These are phyloP conservation scores for Hucho hucho DNA, from an alignment of 2,113 vertebrate species.

Conservation along the genomic window DNA sequence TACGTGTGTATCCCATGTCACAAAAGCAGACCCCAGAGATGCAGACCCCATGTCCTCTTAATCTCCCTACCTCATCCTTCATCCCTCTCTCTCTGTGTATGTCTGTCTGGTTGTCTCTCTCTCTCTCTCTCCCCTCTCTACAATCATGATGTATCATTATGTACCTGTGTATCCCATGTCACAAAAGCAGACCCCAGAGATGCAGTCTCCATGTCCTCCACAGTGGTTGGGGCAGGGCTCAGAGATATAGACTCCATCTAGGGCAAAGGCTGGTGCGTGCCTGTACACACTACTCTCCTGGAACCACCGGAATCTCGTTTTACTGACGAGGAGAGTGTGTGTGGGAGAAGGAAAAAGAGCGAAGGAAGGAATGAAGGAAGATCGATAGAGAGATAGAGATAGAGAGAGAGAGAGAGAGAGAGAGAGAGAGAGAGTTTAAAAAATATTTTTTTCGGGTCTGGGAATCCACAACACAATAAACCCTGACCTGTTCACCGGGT, in stretches of 20 bases:
- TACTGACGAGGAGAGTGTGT: constrained; percentile 77
- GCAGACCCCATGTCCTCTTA: constrained; percentile 79
- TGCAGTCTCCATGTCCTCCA: constrained; percentile 91
- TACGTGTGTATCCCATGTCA: constrained; percentile 83
- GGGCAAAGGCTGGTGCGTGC: constrained; percentile 84
- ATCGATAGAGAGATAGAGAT: too few species aligned
- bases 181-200: constrained; percentile 97
- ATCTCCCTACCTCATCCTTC: too few species aligned
- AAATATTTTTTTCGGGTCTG: too few species aligned
- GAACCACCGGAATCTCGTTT: constrained; percentile 97
- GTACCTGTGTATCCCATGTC: constrained; percentile 83
- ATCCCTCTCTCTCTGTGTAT: background rate
- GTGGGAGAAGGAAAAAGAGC: constrained; percentile 76
- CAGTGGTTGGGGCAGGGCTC: constrained; percentile 94
- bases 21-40: constrained; percentile 97
- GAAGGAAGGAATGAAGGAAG: too few species aligned
- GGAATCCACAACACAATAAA: too few species aligned
- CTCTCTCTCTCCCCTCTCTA: constrained; percentile 62
- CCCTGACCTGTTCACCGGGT: too few species aligned
- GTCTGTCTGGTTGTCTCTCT: too few species aligned
- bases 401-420: too few species aligned
- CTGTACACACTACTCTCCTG: constrained; percentile 91
- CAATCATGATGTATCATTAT: constrained; percentile 65
- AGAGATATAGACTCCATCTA: constrained; percentile 95
- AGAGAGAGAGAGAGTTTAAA: too few species aligned